These are phyloP conservation scores for Sarcoramphus papa DNA, from an alignment of 2,797 vertebrate genomes.

Conservation along the genomic window DNA sequence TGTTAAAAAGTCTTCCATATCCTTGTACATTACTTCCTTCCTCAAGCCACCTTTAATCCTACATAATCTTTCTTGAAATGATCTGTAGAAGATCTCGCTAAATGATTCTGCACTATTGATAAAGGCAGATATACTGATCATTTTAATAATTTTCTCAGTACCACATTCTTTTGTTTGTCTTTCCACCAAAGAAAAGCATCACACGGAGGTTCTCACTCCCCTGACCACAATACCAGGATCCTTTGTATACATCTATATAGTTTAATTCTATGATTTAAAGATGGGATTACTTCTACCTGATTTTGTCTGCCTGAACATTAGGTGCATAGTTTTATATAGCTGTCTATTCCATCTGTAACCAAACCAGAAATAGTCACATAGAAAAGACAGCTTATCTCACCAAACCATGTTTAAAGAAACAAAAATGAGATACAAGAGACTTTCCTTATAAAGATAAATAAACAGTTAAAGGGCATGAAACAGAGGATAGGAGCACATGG, in stretches of 20 bases:
- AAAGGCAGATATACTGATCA: background rate
- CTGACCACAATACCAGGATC: background rate
- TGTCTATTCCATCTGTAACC: background rate
- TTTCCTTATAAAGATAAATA: background rate
- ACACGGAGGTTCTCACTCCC: background rate
- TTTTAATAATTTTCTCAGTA: background rate
- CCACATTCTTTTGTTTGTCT: background rate
- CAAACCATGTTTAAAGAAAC: background rate
- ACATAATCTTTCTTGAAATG: background rate
- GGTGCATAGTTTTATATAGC: background rate
- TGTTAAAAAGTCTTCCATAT: background rate
- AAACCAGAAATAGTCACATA: background rate
- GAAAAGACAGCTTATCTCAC: background rate
- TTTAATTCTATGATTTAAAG: background rate
- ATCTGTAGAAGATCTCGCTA: background rate
- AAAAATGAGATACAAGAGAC: background rate
- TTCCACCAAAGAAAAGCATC: background rate
- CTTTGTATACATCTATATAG: background rate
- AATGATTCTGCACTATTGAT: background rate
- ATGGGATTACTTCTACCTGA: background rate
- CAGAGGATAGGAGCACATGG: background rate
- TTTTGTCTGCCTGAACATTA: background rate
- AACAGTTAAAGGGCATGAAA: background rate
- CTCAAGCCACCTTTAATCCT: background rate
- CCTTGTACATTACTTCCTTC: background rate